phyloP scores from a whole-genome alignment of 2,888 invertebrate genomes.

The Nebria brevicollis region DNA sequence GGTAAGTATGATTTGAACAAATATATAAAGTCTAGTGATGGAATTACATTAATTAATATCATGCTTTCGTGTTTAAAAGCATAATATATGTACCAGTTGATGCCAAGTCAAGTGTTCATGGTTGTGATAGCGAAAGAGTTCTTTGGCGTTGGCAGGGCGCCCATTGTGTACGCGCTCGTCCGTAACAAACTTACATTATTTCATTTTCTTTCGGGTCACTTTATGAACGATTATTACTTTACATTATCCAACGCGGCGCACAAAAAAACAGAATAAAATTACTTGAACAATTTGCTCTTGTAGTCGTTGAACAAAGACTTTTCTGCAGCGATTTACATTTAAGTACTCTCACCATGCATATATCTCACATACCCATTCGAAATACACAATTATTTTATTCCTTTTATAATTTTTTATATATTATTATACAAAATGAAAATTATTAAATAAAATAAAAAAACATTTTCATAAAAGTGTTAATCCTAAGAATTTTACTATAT shows the following conservation, averaged over 20 bases:
- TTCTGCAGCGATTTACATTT: neutral
- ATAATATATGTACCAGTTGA: neutral
- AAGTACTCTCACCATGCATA: too few relatives aligned
- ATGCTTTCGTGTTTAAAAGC: neutral
- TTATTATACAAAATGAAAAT: too few relatives aligned
- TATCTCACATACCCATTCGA: too few relatives aligned
- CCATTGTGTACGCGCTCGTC: neutral
- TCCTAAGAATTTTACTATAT: too few relatives aligned
- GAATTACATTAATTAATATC: neutral
- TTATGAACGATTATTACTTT: neutral
- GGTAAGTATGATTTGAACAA: neutral
- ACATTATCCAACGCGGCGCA: neutral
- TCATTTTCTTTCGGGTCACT: slow-evolving; percentile 1
- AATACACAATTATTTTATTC: too few relatives aligned
- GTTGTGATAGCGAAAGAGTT: neutral
- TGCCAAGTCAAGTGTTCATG: neutral
- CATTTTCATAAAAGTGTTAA: too few relatives aligned
- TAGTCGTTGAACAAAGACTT: slow-evolving; percentile 3
- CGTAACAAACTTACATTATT: neutral
- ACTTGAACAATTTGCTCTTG: slow-evolving; percentile 8
- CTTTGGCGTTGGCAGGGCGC: neutral
- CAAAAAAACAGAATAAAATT: slow-evolving; percentile 13
- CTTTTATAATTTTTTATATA: too few relatives aligned
- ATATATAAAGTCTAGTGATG: neutral
- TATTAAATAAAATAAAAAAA: neutral